Evolutionary conservation across 2,888 invertebrate genomes (phyloP), one percentile per base, ranked within the genome.

Genomic region (Andrena bucephala): DNA sequence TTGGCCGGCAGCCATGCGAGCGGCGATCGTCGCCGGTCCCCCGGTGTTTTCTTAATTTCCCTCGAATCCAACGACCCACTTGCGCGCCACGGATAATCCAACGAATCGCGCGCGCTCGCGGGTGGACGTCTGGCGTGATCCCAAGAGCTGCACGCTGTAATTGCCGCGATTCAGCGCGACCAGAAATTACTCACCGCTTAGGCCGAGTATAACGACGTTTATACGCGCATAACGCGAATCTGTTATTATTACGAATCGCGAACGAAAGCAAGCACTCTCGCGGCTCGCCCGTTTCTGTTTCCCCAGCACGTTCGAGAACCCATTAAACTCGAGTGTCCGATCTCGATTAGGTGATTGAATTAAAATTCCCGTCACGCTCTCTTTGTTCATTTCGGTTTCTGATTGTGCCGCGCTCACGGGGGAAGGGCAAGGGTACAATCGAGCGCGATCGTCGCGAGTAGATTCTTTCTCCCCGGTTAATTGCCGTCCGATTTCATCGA

Each of bases 1-100:
- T 76, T 83, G 83, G 77, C 77, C 8, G 8, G 5, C 0, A 29
- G 68, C 77, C 81, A 77, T 5, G 50, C 42, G 29, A 59, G 3
- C 69, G 2, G 10, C 2, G 20, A 59, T 24, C 13, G 54, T 20
- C 69, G 3, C 5, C 1, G 20, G 59, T n/a, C 5, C 65, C 29
- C 27, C 42, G 42, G 52, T 67, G 73, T 75, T 83, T 81, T 66
- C 76, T 76, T 79, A 62, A 82, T 85, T 82, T 82, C 79, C 33
- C 27, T 59, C 52, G 65, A 71, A 79, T 69, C 52, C 68, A 62
- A 73, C 85, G 77, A 82, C 79, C 82, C 82, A 85, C 69, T 82
- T 77, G 81, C 63, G 16, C 13, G 13, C 36, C 27, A 54, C 66
- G 63, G 68, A 84, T 79, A 77, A 77, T 82, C 72, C 63, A 24